Conservation (phyloP, 2,113 vertebrate genomes). For the Nymphicus hollandicus region DNA sequence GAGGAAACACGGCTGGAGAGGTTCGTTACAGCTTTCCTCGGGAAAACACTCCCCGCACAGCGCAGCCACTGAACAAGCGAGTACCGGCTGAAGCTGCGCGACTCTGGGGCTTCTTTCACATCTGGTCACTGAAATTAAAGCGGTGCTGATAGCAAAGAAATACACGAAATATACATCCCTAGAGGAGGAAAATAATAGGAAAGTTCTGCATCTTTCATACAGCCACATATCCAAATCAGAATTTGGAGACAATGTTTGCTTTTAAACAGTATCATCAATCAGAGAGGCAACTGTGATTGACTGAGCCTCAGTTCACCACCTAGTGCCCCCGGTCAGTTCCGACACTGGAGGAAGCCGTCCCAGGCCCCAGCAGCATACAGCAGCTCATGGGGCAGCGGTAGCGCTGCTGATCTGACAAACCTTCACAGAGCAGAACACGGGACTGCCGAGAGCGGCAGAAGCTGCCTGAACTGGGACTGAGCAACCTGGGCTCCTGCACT, state of each 20-base stretch:
- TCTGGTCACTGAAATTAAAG: not conserved
- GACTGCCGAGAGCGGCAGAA: not conserved
- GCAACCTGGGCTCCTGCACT: not conserved
- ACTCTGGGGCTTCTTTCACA: fast-evolving
- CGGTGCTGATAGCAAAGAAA: not conserved
- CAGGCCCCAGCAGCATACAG: fast-evolving
- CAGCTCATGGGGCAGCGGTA: fast-evolving
- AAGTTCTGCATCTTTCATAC: not conserved
- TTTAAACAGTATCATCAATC: not conserved
- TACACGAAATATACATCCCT: fast-evolving
- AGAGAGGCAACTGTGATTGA: not conserved
- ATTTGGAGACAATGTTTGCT: not conserved
- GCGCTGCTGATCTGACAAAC: not conserved
- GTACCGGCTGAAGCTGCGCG: fast-evolving
- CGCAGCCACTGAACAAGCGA: fast-evolving
- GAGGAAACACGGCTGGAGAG: not conserved
- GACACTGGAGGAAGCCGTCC: not conserved
- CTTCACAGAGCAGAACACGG: not conserved
- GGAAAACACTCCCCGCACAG: fast-evolving
- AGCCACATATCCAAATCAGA: fast-evolving
- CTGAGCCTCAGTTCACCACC: fast-evolving
- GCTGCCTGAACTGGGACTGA: fast-evolving
- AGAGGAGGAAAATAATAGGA: not conserved
- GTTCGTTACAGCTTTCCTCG: not conserved
- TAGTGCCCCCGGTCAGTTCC: fast-evolving